These are phyloP conservation scores for Troides aeacus DNA, from an alignment of 2,888 invertebrate genomes.

Conservation along the genomic window DNA sequence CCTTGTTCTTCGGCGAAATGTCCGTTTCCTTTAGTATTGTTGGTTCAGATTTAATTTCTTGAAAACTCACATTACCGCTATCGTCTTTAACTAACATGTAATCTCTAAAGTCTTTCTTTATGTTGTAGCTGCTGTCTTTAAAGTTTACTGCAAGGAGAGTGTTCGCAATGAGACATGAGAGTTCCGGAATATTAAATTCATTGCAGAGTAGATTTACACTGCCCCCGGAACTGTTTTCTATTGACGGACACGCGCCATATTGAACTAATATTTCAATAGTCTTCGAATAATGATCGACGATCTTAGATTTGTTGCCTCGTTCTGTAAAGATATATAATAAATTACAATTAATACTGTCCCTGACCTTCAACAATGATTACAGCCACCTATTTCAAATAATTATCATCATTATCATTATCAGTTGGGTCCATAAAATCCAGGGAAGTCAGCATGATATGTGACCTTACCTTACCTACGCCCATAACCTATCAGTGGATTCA, in stretches of 20 bases:
- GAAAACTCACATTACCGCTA: conserved; percentile 40
- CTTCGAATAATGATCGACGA: conserved; percentile 50
- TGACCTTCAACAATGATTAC: too few species aligned
- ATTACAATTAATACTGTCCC: too few species aligned
- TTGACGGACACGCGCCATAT: conserved; percentile 63
- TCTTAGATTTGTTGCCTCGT: conserved; percentile 49
- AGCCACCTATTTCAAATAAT: neutral
- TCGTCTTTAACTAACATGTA: conserved; percentile 49
- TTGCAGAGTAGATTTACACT: conserved; percentile 66
- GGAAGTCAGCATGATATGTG: too few species aligned
- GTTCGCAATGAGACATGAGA: conserved; percentile 55
- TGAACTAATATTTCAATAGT: conserved; percentile 65
- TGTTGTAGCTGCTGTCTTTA: conserved; percentile 29
- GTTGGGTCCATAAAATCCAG: too few species aligned
- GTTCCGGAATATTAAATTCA: conserved; percentile 54
- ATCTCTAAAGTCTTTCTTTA: conserved; percentile 33
- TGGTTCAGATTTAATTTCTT: conserved; percentile 27
- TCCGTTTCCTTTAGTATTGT: conserved; percentile 1
- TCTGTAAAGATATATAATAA: conserved; percentile 42
- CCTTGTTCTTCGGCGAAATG: neutral
- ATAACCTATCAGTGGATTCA: too few species aligned
- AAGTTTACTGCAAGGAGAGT: conserved; percentile 43
- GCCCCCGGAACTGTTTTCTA: conserved; percentile 66
- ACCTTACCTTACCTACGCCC: too few species aligned
- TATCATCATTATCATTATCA: too few species aligned